Evolutionary conservation across 2,888 invertebrate genomes (phyloP).

Genomic region (Acrobasis suavella): DNA sequence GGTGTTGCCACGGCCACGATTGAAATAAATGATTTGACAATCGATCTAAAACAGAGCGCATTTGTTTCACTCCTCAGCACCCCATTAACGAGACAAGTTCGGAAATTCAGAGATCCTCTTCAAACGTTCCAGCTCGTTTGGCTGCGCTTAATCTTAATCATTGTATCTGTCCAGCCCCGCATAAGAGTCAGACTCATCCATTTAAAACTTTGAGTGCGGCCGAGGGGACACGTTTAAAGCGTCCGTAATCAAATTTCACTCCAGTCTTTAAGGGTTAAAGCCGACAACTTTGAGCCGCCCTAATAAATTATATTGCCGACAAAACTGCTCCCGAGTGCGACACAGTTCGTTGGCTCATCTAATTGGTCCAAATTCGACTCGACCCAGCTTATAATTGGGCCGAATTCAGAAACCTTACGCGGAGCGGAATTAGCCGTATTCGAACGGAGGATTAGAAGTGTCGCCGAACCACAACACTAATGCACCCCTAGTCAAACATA

Average conservation of each 20-base stretch:
- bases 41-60: slow-evolving; percentile 36
- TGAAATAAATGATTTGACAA: slow-evolving; percentile 63
- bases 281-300: slow-evolving; percentile 77
- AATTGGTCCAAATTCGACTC: slow-evolving; percentile 79
- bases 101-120: slow-evolving; percentile 17
- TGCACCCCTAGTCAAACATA: slow-evolving; percentile 68
- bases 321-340: slow-evolving; percentile 80
- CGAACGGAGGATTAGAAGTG: slow-evolving; percentile 65
- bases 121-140: slow-evolving; percentile 32
- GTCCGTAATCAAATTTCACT: slow-evolving; percentile 80
- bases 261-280: slow-evolving; percentile 80
- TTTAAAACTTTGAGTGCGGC: slow-evolving; percentile 68
- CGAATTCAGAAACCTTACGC: slow-evolving; percentile 66
- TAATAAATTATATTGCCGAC: slow-evolving; percentile 82
- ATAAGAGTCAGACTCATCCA: slow-evolving; percentile 58
- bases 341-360: slow-evolving; percentile 81
- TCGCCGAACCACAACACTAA: slow-evolving; percentile 63
- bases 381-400: slow-evolving; percentile 77
- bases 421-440: slow-evolving; percentile 73
- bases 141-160: slow-evolving; percentile 36
- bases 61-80: slow-evolving; percentile 38
- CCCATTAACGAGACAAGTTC: slow-evolving; percentile 34
- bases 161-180: slow-evolving; percentile 33
- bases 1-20: slow-evolving; percentile 46
- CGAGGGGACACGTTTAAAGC: slow-evolving; percentile 73